Evolutionary conservation across 1,140 invertebrate species (phyloP), one percentile per base, ranked within the genome.

Genomic region (Drosophila lacertosa): DNA sequence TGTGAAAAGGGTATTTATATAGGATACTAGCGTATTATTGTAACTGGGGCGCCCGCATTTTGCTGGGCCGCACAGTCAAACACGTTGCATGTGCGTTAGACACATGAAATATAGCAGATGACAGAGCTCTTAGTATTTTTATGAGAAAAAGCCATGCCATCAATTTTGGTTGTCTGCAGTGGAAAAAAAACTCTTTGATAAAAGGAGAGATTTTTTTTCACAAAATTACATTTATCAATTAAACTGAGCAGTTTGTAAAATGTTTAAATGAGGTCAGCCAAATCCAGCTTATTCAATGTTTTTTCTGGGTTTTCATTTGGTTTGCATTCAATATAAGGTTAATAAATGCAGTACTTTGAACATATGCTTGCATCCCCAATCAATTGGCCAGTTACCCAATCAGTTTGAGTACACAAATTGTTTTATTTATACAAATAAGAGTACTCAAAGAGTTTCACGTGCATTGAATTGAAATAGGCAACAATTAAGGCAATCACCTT

Each of bases 1-100:
- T 51, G 63, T 59, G 60, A 69, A 69, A 64, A 63, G 66, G 59
- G 66, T 64, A 64, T 64, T 64, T 69, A 55, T 64, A 48, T 48
- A 55, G 59, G 50, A 69, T 64, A 16, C 37, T 6, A n/a, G n/a
- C 51, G 13, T 26, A 64, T 37, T 40, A 47, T 64, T 55, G 48
- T 51, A 69, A 64, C 42, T 69, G 66, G 48, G 33, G 37, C 50
- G 42, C 66, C 66, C 66, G 66, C 59, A 69, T 68, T 62, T 37
- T 2, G 4, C 20, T 4, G 29, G 20, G 44, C 44, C 20, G 20
- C 20, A 22, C 20, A 22, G 20, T 22, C 20, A 6, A 40, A 42
- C 50, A 16, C 45, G 37, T 20, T 39, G 37, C 65, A 47, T 53
- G 35, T 55, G 53, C 35, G 47, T 53, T 60, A 68, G 64, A 72